These are phyloP conservation scores for Pteropus rufus DNA, from an alignment of 2,797 vertebrate species.

Conservation along the genomic window DNA sequence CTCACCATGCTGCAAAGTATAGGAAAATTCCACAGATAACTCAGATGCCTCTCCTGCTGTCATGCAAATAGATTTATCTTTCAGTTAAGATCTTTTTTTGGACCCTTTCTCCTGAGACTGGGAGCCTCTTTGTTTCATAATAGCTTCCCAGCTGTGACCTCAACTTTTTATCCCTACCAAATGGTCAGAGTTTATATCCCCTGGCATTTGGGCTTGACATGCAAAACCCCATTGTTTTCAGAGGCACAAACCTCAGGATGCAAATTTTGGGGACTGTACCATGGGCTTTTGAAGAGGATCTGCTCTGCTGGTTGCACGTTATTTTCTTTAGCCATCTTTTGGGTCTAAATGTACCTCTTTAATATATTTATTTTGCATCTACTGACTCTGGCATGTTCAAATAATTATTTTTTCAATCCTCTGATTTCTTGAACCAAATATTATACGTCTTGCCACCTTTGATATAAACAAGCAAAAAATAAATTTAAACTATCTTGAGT, in stretches of 20 bases:
- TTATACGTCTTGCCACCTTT: slow-evolving; percentile 7
- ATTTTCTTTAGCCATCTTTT: background rate
- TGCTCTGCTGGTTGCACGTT: background rate
- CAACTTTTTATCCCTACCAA: slow-evolving; percentile 30
- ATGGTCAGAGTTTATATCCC: background rate
- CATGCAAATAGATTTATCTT: slow-evolving; percentile 54
- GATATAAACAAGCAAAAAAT: background rate
- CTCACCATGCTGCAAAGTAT: background rate
- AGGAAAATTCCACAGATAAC: slow-evolving; percentile 55
- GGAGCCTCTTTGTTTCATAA: slow-evolving; percentile 62
- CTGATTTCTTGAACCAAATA: background rate
- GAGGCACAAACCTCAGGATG: background rate
- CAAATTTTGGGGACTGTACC: slow-evolving; percentile 27
- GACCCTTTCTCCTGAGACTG: slow-evolving; percentile 56
- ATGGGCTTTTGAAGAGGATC: background rate
- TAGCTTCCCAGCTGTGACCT: slow-evolving; percentile 48
- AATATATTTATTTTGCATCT: slow-evolving; percentile 14
- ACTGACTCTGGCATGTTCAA: background rate
- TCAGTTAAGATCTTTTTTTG: slow-evolving; percentile 58
- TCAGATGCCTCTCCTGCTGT: background rate
- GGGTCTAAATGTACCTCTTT: background rate
- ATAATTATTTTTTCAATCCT: background rate
- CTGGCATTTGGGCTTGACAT: background rate
- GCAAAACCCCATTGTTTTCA: slow-evolving; percentile 37
- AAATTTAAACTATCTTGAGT: background rate